A percentile compares a stretch with the other conserved stretches of the same genome.
Conservation (phyloP, 2,888 invertebrate genomes). For the Pseudanteris insignis region DNA sequence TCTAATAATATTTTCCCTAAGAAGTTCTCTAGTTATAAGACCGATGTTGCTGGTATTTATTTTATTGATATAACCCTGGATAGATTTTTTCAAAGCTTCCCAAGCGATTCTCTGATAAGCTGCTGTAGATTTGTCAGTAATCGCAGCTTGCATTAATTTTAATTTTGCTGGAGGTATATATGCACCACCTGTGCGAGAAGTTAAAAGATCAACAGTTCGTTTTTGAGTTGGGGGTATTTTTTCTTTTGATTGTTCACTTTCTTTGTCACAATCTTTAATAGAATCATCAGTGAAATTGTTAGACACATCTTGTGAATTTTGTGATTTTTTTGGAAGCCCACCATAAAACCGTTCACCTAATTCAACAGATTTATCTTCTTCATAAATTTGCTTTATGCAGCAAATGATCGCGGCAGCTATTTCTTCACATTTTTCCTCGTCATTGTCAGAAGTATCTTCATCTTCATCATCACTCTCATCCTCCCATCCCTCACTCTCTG, state of each 20-base stretch:
- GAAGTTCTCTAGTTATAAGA: slow-evolving; percentile 87
- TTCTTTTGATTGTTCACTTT: slow-evolving; percentile 34
- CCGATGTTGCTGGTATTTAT: slow-evolving; percentile 95
- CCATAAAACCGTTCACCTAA: slow-evolving; percentile 51
- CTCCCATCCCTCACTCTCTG: slow-evolving; percentile 72
- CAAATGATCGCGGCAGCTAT: slow-evolving; percentile 79
- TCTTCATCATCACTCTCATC: slow-evolving; percentile 69
- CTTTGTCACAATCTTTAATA: background rate
- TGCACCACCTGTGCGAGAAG: slow-evolving; percentile 89
- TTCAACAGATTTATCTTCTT: slow-evolving; percentile 42
- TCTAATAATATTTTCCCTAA: slow-evolving; percentile 94
- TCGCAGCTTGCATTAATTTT: slow-evolving; percentile 93
- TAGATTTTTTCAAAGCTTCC: slow-evolving; percentile 98
- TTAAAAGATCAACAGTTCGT: slow-evolving; percentile 75
- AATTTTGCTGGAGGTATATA: slow-evolving; percentile 98
- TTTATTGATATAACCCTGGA: slow-evolving; percentile 98
- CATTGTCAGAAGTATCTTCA: slow-evolving; percentile 70
- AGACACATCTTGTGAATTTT: slow-evolving; percentile 31
- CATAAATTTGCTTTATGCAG: slow-evolving; percentile 41
- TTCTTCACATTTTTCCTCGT: slow-evolving; percentile 64
- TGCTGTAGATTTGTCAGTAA: slow-evolving; percentile 93
- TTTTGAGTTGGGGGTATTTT: slow-evolving; percentile 64
- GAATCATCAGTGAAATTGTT: no score
- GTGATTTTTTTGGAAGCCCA: slow-evolving; percentile 26
- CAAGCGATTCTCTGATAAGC: slow-evolving; percentile 97